A percentile compares a stretch with the other conserved stretches of the same genome.
phyloP scores from a whole-genome alignment of 2,888 invertebrate genomes.

The Cephus sareptanus region DNA sequence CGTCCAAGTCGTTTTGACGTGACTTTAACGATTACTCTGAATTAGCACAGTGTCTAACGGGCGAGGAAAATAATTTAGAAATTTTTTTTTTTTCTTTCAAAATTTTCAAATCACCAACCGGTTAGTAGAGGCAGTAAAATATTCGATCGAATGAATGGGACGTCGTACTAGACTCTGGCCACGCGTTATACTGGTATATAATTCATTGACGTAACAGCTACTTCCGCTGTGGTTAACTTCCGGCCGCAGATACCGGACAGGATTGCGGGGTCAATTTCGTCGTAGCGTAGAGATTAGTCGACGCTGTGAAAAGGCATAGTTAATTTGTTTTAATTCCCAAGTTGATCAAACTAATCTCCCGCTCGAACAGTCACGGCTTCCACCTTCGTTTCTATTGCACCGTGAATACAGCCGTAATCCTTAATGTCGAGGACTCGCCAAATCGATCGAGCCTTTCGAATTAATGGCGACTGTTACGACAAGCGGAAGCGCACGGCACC shows the following conservation, averaged over 20 bases:
- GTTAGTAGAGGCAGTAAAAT: not conserved
- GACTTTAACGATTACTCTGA: not conserved
- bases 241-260: conserved; percentile 48
- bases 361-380: not conserved
- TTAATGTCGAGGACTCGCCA: not conserved
- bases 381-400: not conserved
- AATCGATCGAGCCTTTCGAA: not conserved
- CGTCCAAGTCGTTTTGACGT: not conserved
- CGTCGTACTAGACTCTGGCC: not conserved
- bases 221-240: conserved; percentile 29
- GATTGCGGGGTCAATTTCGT: conserved; percentile 39
- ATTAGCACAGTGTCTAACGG: not conserved
- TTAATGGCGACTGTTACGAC: not conserved
- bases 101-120: not conserved
- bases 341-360: not conserved
- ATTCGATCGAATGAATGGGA: not conserved
- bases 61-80: too few species aligned
- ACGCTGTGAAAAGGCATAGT: conserved; percentile 4
- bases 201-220: conserved; percentile 20
- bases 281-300: not conserved
- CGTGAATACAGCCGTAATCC: not conserved
- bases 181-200: not conserved
- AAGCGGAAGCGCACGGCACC: not conserved
- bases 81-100: too few species aligned
- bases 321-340: conserved; percentile 3